Percentiles rank a stretch among this genome's conserved stretches.
phyloP scores from a whole-genome alignment of 2,113 vertebrate species.

The Gobius niger region DNA sequence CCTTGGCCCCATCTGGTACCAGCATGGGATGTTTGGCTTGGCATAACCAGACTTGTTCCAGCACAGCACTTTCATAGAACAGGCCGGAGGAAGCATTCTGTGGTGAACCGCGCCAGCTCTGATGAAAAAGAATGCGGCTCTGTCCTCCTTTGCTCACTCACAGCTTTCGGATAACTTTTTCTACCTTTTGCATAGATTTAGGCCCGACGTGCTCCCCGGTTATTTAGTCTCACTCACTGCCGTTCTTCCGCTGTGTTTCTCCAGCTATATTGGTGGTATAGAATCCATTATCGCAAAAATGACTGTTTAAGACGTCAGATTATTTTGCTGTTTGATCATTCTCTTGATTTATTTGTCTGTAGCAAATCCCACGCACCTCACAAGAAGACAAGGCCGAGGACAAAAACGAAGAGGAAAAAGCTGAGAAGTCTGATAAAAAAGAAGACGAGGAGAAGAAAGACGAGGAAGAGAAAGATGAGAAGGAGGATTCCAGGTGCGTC shows the following conservation, averaged over 20 bases:
- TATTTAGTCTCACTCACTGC: too few species aligned
- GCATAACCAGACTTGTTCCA: constrained; percentile 67
- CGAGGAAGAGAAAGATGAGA: constrained; percentile 99
- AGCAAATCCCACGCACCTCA: constrained; percentile 94
- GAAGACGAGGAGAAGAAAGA: constrained; percentile 97
- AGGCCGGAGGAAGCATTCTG: constrained; percentile 61
- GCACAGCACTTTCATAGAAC: constrained; percentile 65
- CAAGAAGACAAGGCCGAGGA: constrained; percentile 98
- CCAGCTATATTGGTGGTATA: too few species aligned
- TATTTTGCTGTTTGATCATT: neutral
- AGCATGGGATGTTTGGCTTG: constrained; percentile 74
- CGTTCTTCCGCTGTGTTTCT: too few species aligned
- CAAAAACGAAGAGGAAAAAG: constrained; percentile 94
- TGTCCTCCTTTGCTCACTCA: constrained; percentile 43
- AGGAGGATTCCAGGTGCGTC: constrained; percentile 92
- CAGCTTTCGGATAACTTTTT: constrained; percentile 18
- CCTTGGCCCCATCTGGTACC: constrained; percentile 77
- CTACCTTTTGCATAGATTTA: neutral
- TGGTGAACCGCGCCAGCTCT: constrained; percentile 49
- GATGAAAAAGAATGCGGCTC: constrained; percentile 61
- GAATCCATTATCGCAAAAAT: neutral
- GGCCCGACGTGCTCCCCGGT: too few species aligned
- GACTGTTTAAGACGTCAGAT: neutral
- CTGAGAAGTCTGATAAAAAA: constrained; percentile 94
- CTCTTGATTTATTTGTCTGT: constrained; percentile 41